Evolutionary conservation across 2,797 vertebrate genomes (phyloP).

Genomic region (Lepus townsendii): DNA sequence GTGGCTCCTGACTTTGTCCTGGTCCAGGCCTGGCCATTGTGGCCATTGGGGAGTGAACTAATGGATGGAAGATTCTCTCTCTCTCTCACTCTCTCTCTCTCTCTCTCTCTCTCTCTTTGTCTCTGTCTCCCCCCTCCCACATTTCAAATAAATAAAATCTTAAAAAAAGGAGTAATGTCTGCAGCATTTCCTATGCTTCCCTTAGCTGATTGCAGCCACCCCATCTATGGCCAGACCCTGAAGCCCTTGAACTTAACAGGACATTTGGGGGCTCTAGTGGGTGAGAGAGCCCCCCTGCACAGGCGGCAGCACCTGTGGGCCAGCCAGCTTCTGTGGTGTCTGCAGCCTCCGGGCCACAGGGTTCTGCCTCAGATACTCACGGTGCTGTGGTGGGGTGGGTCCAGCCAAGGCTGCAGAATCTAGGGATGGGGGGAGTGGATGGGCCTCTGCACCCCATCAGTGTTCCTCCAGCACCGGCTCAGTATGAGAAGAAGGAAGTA

Average conservation of each 20-base stretch:
- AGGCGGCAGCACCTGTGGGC: constrained; percentile 85
- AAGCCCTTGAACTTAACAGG: constrained; percentile 92
- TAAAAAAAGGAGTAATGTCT: too few species aligned
- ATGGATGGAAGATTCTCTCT: too few species aligned
- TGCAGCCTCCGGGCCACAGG: constrained; percentile 84
- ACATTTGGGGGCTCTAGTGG: constrained; percentile 90
- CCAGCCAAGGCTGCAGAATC: not conserved
- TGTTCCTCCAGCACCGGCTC: not conserved
- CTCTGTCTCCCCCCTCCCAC: too few species aligned
- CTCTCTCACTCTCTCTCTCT: too few species aligned
- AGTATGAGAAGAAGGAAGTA: not conserved
- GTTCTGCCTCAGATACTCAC: constrained; percentile 82
- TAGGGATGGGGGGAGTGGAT: not conserved
- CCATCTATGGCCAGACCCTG: constrained; percentile 91
- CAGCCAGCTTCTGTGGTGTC: constrained; percentile 87
- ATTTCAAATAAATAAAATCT: too few species aligned
- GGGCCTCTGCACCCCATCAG: not conserved
- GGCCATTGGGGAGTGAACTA: too few species aligned
- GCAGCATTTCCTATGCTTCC: constrained; percentile 36
- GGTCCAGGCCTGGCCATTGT: too few species aligned
- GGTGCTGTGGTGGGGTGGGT: not conserved
- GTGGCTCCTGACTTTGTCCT: too few species aligned
- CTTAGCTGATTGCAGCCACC: constrained; percentile 93
- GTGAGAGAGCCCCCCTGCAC: constrained; percentile 85
- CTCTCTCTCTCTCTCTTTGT: too few species aligned